Base-by-base conservation (phyloP, 2,888 invertebrate species). In the Drosophila leonis region DNA sequence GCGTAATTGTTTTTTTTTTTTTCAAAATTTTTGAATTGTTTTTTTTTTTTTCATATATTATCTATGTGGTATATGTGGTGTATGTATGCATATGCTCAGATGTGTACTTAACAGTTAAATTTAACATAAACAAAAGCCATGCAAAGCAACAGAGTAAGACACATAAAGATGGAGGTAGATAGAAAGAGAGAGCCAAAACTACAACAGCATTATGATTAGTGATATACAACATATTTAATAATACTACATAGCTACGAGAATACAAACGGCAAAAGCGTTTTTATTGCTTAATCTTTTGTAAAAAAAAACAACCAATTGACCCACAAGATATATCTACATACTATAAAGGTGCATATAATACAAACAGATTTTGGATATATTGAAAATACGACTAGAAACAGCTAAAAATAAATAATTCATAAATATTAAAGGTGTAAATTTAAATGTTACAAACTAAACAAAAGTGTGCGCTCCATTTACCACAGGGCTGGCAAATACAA, bases 261-360 rank as follows among this genome's bases (percentile, higher is more conserved):
- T 46, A 44, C 35, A 37, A 46, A 68, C 27, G 42, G 20, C 51
- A 18, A 29, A 72, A 65, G 73, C 65, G 27, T 39, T 68, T 39
- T 57, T 35, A 13, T 42, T 33, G 7, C 29, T 52, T 67, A 52
- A 15, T 29, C 1, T 15, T 29, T 56, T 54, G 13, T 41, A 13
- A 10, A 42, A 49, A 41, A 35, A 42, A 35, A 24, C 56, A 48
- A n/a, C 82, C 88, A 75, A 46, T 68, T 57, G 67, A 75, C 75
- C 82, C 68, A 75, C 2, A 69, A 71, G 37, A 60, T 78, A 61
- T 72, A 64, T 69, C 78, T 85, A 78, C 55, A 71, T 67, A 72
- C 70, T 75, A 65, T 57, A 88, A 88, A 88, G 83, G 88, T 83
- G 83, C 88, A 83, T 84, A 87, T 83, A 89, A 78, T 89, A 80